Conservation (phyloP, 2,113 vertebrate genomes). For the Sinocyclocheilus grahami region DNA sequence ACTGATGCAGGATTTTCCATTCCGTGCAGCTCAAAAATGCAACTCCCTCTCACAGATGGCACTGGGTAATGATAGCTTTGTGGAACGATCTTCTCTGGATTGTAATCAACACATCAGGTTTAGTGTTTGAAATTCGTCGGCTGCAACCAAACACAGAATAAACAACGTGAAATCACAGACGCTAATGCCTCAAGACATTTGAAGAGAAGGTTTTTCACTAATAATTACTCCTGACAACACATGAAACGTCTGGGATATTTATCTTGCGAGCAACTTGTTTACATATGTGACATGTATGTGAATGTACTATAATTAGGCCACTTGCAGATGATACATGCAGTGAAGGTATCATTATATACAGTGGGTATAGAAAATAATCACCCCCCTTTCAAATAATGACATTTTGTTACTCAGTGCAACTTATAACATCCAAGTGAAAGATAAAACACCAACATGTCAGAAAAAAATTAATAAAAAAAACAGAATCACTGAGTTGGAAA, state of each 20-base stretch:
- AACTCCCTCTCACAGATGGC: background rate
- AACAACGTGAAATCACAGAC: background rate
- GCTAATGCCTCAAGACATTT: background rate
- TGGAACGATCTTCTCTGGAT: background rate
- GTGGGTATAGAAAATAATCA: no score
- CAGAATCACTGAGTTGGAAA: no score
- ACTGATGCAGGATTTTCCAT: constrained; percentile 4
- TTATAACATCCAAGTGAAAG: no score
- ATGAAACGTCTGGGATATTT: background rate
- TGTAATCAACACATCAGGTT: constrained; percentile 8
- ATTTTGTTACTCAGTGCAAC: no score
- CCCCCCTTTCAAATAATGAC: no score
- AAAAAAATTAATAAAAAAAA: no score
- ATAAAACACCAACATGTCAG: no score
- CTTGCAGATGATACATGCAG: background rate
- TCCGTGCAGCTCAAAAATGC: background rate
- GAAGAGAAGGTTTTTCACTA: background rate
- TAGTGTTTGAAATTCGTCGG: background rate
- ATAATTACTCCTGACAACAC: constrained; percentile 4
- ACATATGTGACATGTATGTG: background rate
- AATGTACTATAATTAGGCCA: background rate
- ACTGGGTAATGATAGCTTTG: constrained; percentile 15
- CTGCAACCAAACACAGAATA: constrained; percentile 12
- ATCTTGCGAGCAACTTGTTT: background rate
- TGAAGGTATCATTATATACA: background rate